These are phyloP conservation scores for Thelaira solivaga DNA, from an alignment of 2,888 invertebrate species.

Conservation along the genomic window DNA sequence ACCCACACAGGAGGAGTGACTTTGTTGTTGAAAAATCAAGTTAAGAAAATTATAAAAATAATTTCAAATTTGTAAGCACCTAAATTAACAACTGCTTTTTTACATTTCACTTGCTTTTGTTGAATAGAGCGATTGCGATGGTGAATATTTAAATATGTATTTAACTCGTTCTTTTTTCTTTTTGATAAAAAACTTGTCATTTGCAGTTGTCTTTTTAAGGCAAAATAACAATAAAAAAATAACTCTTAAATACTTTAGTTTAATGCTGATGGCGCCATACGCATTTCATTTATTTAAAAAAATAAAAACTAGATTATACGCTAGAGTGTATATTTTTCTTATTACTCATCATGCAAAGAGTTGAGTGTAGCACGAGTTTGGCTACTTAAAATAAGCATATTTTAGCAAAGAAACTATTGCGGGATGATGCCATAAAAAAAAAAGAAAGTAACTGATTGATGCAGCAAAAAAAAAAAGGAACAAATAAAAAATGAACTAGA, in stretches of 20 bases:
- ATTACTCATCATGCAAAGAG: neutral
- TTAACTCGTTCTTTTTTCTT: too few relatives aligned
- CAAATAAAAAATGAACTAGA: slow-evolving; percentile 8
- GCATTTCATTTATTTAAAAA: slow-evolving; percentile 35
- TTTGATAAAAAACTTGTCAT: neutral
- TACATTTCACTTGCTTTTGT: too few relatives aligned
- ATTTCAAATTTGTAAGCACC: too few relatives aligned
- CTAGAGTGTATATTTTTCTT: neutral
- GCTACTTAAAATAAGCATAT: slow-evolving; percentile 41
- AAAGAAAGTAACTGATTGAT: slow-evolving; percentile 35
- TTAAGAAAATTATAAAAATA: too few relatives aligned
- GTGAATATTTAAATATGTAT: too few relatives aligned
- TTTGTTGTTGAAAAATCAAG: too few relatives aligned
- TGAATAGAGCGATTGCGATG: too few relatives aligned
- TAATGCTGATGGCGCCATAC: slow-evolving; percentile 57
- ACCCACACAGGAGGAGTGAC: too few relatives aligned
- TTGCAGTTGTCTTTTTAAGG: neutral
- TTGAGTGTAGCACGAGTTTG: neutral
- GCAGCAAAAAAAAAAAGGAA: too few relatives aligned
- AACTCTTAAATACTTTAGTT: slow-evolving; percentile 39
- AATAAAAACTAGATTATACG: slow-evolving; percentile 1
- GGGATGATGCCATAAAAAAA: slow-evolving; percentile 1
- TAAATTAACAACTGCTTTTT: too few relatives aligned
- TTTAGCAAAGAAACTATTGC: neutral
- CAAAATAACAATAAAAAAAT: slow-evolving; percentile 4